These are phyloP conservation scores for Phoxinus dragarum DNA, from an alignment of 2,797 vertebrate genomes.

Conservation along the genomic window DNA sequence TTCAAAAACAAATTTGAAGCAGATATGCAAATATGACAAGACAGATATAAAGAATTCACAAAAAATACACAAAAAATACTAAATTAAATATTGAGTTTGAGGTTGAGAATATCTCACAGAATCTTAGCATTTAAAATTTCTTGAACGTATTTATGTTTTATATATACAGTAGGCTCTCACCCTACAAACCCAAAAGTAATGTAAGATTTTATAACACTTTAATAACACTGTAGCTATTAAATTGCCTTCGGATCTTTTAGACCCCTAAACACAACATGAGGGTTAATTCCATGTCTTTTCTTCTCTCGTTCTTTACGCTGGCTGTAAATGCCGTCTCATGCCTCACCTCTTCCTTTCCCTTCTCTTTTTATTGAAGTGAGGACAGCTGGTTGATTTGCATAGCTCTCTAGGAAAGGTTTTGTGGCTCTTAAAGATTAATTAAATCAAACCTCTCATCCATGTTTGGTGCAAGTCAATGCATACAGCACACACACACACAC, in stretches of 20 bases:
- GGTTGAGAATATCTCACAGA: background rate
- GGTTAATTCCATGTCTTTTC: background rate
- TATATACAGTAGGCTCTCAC: background rate
- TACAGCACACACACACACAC: background rate
- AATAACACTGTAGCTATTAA: background rate
- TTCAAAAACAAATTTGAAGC: background rate
- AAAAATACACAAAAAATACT: background rate
- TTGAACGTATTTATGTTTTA: background rate
- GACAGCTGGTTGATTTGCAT: conserved; percentile 22
- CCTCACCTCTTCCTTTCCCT: background rate
- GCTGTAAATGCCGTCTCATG: background rate
- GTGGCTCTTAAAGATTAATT: conserved; percentile 36
- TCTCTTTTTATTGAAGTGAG: conserved; percentile 40
- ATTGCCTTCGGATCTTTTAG: conserved; percentile 7
- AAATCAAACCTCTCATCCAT: conserved; percentile 44
- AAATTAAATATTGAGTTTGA: background rate
- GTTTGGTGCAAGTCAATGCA: conserved; percentile 22
- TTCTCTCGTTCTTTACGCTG: background rate
- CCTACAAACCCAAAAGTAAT: background rate
- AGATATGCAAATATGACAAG: background rate
- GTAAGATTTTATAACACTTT: background rate
- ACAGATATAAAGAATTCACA: background rate
- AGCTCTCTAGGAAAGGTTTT: conserved; percentile 25
- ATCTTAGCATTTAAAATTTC: background rate
- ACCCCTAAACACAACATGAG: background rate